phyloP scores from a whole-genome alignment of 2,797 vertebrate genomes.

The Thaleichthys pacificus region DNA sequence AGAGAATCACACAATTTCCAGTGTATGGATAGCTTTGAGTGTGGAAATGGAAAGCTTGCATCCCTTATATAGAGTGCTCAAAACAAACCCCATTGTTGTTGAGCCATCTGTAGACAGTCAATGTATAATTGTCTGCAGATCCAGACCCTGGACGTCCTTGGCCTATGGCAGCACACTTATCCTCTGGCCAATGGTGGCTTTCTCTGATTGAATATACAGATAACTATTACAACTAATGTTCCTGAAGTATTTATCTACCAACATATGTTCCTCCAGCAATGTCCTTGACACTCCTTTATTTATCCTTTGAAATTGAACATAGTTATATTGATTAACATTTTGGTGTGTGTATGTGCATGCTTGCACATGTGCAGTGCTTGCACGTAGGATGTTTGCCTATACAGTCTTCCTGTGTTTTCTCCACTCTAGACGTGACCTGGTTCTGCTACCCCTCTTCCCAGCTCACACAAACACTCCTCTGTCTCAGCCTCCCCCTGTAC shows the following conservation, averaged over 20 bases:
- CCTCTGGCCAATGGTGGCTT: constrained; percentile 16
- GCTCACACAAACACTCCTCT: constrained; percentile 10
- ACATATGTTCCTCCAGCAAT: not conserved
- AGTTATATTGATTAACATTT: not conserved
- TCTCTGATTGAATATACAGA: constrained; percentile 19
- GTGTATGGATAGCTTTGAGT: not conserved
- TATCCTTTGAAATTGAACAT: constrained; percentile 7
- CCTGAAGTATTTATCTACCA: not conserved
- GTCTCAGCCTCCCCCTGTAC: constrained; percentile 19
- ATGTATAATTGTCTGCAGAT: constrained; percentile 13
- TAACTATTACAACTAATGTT: constrained; percentile 3
- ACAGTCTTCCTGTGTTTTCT: constrained; percentile 19
- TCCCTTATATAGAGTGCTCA: not conserved
- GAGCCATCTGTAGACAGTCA: constrained; percentile 31
- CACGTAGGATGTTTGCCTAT: constrained; percentile 19
- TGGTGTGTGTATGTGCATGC: not conserved
- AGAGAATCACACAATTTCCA: not conserved
- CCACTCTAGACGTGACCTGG: not conserved
- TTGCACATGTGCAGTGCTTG: not conserved
- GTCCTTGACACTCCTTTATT: not conserved
- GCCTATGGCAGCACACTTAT: not conserved
- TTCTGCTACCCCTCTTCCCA: constrained; percentile 1
- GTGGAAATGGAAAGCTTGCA: not conserved
- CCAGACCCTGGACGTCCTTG: not conserved
- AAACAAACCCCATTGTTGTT: not conserved